A percentile compares a stretch with the other conserved stretches of the same genome.
Evolutionary conservation across 2,113 vertebrate species (phyloP).

Genomic region (Atractosteus spatula): DNA sequence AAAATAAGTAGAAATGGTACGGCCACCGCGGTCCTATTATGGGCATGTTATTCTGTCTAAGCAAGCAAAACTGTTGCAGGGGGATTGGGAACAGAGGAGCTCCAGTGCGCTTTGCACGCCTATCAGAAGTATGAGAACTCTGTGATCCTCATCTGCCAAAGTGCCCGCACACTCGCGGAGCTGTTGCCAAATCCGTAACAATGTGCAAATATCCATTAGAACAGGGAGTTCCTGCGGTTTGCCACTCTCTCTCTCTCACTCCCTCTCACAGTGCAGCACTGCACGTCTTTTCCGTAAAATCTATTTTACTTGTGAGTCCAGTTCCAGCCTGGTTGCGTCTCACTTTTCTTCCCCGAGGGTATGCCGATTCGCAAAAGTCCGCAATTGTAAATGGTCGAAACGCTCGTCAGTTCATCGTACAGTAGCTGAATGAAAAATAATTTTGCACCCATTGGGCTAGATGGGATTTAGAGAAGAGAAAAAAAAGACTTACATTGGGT

Average conservation of each 20-base stretch:
- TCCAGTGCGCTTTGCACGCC: background rate
- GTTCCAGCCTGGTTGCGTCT: too few relatives aligned
- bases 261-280: background rate
- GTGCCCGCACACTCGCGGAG: background rate
- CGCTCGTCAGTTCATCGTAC: too few relatives aligned
- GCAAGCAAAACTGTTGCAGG: constrained; percentile 25
- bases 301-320: too few relatives aligned
- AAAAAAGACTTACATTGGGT: too few relatives aligned
- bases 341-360: too few relatives aligned
- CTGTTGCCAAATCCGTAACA: background rate
- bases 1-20: constrained; percentile 46
- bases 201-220: background rate
- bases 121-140: background rate
- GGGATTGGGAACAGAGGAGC: background rate
- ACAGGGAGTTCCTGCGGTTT: background rate
- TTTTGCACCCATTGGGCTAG: too few relatives aligned
- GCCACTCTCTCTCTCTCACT: background rate
- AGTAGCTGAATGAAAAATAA: too few relatives aligned
- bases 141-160: background rate
- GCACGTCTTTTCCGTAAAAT: background rate
- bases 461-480: too few relatives aligned
- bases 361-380: too few relatives aligned
- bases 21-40: constrained; percentile 42
- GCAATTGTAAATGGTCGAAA: too few relatives aligned
- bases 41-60: constrained; percentile 38